Base-by-base conservation (phyloP, 2,888 invertebrate species). In the Nasonovia ribisnigri region DNA sequence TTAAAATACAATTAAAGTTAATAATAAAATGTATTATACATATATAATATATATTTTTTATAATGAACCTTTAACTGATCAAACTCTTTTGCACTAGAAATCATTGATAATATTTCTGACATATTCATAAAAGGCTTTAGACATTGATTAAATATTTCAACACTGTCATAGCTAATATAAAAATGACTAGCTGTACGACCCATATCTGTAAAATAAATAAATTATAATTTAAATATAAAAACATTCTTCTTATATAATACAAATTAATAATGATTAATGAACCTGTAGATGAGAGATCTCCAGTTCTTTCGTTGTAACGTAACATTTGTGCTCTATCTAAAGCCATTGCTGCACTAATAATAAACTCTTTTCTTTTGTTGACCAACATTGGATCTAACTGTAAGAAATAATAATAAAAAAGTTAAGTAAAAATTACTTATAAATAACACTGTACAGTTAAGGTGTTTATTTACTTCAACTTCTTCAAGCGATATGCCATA, bases 181-280 rank as follows among this genome's bases (percentile, higher is more conserved):
- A 98, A 99, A 96, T 99, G 98, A 95, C 99, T 99, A 0, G 99
- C 99, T 29, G 99, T 99, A 93, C 99, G 97, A 0, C 99, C 99
- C 95, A 99, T 96, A 96, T 99, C 99, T 97, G 95, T 36, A 93
- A 95, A 94, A 36, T 93, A 94, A 92, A 54, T 51, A 0, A 67
- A 77, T 54, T 67, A 77, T 26, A 77, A 42, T 42, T 16, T 51
- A 36, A 91, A 86, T 46, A 92, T 8, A 87, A 51, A 86, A 46
- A 16, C 8, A 26, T 8, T 48, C 3, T 54, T 77, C 57, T 24
- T 20, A 77, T 84, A 90, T 86, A 51, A 57, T 67, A 67, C 0
- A 48, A 84, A 29, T 29, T 67, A 51, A 8, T 77, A 36, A 36
- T 36, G 8, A 77, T 6, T 77, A 36, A 36, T 36, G 8, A 77